Evolutionary conservation across 2,113 vertebrate species (phyloP).

Genomic region (Saiga tatarica): DNA sequence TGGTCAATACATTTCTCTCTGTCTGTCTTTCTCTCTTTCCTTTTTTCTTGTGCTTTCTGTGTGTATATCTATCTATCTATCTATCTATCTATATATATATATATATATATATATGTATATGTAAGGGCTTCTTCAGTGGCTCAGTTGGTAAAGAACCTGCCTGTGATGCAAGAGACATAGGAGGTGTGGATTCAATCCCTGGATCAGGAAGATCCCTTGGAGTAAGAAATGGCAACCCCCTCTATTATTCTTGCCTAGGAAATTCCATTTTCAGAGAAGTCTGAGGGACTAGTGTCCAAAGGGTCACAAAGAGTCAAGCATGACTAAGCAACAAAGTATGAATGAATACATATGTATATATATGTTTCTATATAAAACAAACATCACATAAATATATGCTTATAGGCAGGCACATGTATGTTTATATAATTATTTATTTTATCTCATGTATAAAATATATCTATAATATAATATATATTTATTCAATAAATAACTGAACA

Average conservation of each 20-base stretch:
- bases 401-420: neutral
- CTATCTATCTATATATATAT: too few species aligned
- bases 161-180: neutral
- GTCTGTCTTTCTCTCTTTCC: neutral
- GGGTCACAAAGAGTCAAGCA: neutral
- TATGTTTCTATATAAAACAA: neutral
- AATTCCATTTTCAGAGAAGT: neutral
- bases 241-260: neutral
- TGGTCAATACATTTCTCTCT: neutral
- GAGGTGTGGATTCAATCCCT: neutral
- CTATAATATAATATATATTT: neutral
- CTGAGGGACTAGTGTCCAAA: neutral
- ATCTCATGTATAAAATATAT: neutral
- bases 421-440: neutral
- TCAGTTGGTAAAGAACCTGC: neutral
- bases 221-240: neutral
- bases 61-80: too few species aligned
- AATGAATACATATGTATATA: neutral
- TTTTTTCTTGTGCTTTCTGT: accelerated
- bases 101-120: neutral
- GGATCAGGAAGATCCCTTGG: neutral
- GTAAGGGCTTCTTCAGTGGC: neutral
- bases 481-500: neutral
- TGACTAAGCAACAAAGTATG: neutral
- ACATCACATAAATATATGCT: neutral